A percentile compares a stretch with the other conserved stretches of the same genome.
Evolutionary conservation across 2,797 vertebrate species (phyloP).

Genomic region (Melanogrammus aeglefinus): DNA sequence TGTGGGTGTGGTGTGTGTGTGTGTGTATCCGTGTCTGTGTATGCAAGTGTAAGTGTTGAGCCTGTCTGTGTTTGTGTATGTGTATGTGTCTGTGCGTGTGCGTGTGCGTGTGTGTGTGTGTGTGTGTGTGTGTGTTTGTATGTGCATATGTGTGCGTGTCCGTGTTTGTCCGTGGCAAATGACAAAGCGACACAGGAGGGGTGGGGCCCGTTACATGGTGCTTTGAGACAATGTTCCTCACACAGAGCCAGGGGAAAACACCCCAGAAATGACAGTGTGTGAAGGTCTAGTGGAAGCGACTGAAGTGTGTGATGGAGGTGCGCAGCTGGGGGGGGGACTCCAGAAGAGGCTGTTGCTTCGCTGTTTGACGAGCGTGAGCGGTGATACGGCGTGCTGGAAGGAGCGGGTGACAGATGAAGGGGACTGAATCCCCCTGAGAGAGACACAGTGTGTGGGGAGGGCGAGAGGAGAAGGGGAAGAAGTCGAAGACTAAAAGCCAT

Average conservation of each 20-base stretch:
- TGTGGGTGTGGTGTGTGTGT: no score
- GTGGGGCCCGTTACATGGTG: not conserved
- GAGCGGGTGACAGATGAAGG: constrained; percentile 17
- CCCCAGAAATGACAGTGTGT: not conserved
- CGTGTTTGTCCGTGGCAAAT: no score
- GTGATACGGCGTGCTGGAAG: not conserved
- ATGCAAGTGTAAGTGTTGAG: no score
- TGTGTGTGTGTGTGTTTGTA: not conserved
- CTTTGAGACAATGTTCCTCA: not conserved
- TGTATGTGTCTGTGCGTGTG: no score
- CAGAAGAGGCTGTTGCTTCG: constrained; percentile 28
- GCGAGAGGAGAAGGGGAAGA: no score
- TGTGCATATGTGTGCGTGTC: no score
- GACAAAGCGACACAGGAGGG: not conserved
- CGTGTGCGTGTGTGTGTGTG: not conserved
- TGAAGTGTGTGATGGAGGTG: constrained; percentile 42
- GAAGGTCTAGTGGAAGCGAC: constrained; percentile 39
- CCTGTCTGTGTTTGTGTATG: no score
- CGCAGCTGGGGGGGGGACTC: constrained; percentile 12
- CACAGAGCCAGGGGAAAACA: not conserved
- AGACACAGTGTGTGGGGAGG: constrained; percentile 22
- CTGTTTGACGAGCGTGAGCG: constrained; percentile 37
- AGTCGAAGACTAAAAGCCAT: constrained; percentile 27
- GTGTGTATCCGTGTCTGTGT: no score
- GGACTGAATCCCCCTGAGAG: constrained; percentile 26